Evolutionary conservation across 2,888 invertebrate species (phyloP), one percentile per base, ranked within the genome.

Genomic region (Netelia inedita): DNA sequence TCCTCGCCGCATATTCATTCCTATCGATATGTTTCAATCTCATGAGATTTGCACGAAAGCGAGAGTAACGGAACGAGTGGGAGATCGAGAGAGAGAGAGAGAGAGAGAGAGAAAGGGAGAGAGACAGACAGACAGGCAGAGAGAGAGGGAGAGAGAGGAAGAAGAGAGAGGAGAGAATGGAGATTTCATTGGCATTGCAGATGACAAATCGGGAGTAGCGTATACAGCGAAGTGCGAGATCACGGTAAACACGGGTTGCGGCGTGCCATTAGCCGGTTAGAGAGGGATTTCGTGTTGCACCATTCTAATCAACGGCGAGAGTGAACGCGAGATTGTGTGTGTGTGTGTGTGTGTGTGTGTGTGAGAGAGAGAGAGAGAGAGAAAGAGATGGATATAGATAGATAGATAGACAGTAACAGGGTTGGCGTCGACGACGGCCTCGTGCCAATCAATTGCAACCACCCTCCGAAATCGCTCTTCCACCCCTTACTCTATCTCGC

Each of bases 231-330:
- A 90, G 90, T 91, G 91, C 90, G 91, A 93, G 93, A 93, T 93
- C 93, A 93, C 89, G 88, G 93, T 92, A 93, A 93, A 93, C 91
- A 93, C 89, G 90, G 92, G 90, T 92, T 92, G 93, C 90, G 92
- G 93, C 90, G 89, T 91, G 91, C 93, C 93, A 93, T 93, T 93
- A 93, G 91, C 92, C 89, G 90, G 92, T 91, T 92, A 91, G 93
- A 93, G 92, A 93, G 93, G 92, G 91, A 93, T 93, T 93, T 88
- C 93, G 91, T 93, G 93, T 93, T 93, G 92, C 92, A 90, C 91
- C 92, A 93, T 93, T 93, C 93, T 93, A 93, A 93, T 93, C 93
- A 92, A 93, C 84, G 84, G 72, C 28, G 75, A 61, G 75, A 41
- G 50, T 50, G 63, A 19, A 35, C 5, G 65, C 3, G 16, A 21